Evolutionary conservation across 2,113 vertebrate species (phyloP).

Genomic region (human (Homo sapiens)): GRCh38 chr20:61051001-61051500

Average conservation of each 20-base stretch:
- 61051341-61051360: background rate
- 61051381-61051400: accelerated
- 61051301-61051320: background rate
- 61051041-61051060: background rate
- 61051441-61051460: no score
- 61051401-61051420: accelerated
- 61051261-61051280: accelerated
- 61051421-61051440: accelerated
- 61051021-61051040: background rate
- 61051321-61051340: background rate
- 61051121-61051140: accelerated
- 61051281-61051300: background rate
- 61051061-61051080: accelerated
- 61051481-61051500: accelerated
- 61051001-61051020: background rate
- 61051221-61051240: accelerated
- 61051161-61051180: accelerated
- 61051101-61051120: accelerated
- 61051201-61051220: accelerated
- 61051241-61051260: accelerated
- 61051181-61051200: accelerated
- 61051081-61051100: accelerated
- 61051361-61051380: accelerated
- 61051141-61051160: background rate
- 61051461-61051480: accelerated